These are phyloP conservation scores for Micrasema minimum DNA, from an alignment of 1,140 invertebrate species.

Conservation along the genomic window DNA sequence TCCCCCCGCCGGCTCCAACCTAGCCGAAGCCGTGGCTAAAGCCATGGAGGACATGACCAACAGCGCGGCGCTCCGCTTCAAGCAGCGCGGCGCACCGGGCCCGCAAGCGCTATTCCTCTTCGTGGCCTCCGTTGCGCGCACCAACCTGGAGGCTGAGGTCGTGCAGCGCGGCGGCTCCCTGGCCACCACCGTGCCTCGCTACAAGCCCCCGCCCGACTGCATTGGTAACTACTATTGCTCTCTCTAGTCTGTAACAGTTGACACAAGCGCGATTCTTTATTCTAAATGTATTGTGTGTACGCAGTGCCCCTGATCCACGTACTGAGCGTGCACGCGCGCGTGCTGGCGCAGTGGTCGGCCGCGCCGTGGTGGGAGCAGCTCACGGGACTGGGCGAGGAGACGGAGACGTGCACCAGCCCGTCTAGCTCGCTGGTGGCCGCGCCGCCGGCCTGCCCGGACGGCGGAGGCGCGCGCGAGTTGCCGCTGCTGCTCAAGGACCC, in stretches of 20 bases:
- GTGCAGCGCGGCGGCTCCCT: constrained; percentile 86
- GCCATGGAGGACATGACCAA: constrained; percentile 95
- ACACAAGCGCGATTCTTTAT: no score
- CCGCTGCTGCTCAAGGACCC: constrained; percentile 88
- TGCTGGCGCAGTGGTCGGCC: constrained; percentile 74
- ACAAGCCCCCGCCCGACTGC: constrained; percentile 86
- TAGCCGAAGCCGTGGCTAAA: constrained; percentile 83
- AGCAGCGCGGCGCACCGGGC: constrained; percentile 69
- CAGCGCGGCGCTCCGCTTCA: constrained; percentile 72
- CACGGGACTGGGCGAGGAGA: constrained; percentile 54
- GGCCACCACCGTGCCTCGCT: constrained; percentile 68
- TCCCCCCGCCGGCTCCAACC: constrained; percentile 67
- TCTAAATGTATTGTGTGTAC: no score
- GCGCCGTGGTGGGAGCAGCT: constrained; percentile 75
- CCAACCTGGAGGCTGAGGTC: constrained; percentile 92
- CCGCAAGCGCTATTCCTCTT: constrained; percentile 86
- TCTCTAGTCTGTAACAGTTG: no score
- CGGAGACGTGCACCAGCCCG: not conserved
- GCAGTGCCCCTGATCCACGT: constrained; percentile 89
- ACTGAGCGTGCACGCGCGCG: constrained; percentile 83
- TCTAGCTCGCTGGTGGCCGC: constrained; percentile 55
- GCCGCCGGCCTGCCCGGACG: constrained; percentile 59
- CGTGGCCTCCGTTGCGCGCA: constrained; percentile 90
- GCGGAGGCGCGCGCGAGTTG: constrained; percentile 73
- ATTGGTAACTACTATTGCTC: constrained; percentile 65